phyloP scores from a whole-genome alignment of 2,113 vertebrate species.

The Garra rufa region DNA sequence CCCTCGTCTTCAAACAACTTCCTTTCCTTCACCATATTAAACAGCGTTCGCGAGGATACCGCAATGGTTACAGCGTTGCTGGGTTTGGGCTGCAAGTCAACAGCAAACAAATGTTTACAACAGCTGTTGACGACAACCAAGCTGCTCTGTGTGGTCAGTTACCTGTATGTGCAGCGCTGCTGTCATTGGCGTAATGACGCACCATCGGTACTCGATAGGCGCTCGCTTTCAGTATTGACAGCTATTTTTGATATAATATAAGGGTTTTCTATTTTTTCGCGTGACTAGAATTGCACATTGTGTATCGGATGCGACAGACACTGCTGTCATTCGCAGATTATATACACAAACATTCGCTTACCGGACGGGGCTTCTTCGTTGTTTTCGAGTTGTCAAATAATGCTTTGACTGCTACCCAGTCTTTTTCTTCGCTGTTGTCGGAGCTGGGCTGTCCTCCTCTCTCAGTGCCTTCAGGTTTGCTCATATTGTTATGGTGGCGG shows the following conservation, averaged over 20 bases:
- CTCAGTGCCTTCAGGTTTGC: neutral
- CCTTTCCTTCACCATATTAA: slow-evolving; percentile 86
- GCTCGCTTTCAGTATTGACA: neutral
- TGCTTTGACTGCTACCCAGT: slow-evolving; percentile 80
- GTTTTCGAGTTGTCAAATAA: slow-evolving; percentile 78
- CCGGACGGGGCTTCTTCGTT: slow-evolving; percentile 76
- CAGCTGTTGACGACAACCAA: neutral
- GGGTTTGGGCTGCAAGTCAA: slow-evolving; percentile 83
- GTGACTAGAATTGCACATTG: neutral
- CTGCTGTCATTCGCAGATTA: neutral
- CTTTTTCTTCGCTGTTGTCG: slow-evolving; percentile 62
- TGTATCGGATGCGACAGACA: neutral
- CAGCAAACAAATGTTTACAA: neutral
- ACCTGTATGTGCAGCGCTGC: neutral
- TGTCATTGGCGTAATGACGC: neutral
- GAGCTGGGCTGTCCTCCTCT: neutral
- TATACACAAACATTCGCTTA: slow-evolving; percentile 65
- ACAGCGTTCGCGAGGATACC: slow-evolving; percentile 90
- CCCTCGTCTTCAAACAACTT: slow-evolving; percentile 86
- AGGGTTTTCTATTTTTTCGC: no score
- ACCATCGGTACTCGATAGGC: neutral
- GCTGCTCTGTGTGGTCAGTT: neutral
- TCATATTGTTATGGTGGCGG: neutral
- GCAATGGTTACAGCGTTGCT: slow-evolving; percentile 88
- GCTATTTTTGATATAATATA: neutral